Conservation (phyloP, 2,888 invertebrate genomes). For the Drosophila kanekoi region DNA sequence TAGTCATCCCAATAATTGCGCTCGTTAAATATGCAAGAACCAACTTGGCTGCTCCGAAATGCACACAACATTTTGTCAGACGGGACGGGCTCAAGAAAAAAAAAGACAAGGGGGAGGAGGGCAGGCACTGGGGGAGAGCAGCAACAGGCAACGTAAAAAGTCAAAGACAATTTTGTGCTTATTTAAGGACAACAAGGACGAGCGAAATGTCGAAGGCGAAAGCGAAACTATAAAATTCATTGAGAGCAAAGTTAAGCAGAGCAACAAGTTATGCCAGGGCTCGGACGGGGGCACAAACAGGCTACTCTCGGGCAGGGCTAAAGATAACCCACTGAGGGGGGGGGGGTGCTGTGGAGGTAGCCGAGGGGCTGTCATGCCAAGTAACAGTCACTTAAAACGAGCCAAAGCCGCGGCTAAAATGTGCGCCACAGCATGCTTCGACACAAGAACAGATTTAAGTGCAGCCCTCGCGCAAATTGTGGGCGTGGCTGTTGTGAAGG, state of each 20-base stretch:
- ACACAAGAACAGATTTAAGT: slow-evolving; percentile 76
- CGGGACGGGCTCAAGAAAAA: neutral
- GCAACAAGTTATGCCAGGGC: slow-evolving; percentile 67
- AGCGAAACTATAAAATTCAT: slow-evolving; percentile 76
- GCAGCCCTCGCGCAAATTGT: slow-evolving; percentile 37
- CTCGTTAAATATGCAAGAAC: slow-evolving; percentile 68
- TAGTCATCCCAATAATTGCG: slow-evolving; percentile 68
- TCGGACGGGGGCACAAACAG: neutral
- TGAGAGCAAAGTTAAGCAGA: slow-evolving; percentile 75
- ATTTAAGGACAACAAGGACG: slow-evolving; percentile 24
- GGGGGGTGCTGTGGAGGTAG: neutral
- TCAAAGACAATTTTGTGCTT: slow-evolving; percentile 31
- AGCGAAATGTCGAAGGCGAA: slow-evolving; percentile 47
- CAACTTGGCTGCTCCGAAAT: slow-evolving; percentile 54
- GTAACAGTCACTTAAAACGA: slow-evolving; percentile 73
- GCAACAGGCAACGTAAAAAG: slow-evolving; percentile 17
- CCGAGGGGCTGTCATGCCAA: slow-evolving; percentile 54
- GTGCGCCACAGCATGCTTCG: slow-evolving; percentile 59
- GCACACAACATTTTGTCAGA: slow-evolving; percentile 49
- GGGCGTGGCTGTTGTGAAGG: slow-evolving; percentile 41
- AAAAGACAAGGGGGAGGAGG: neutral
- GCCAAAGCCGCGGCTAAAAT: slow-evolving; percentile 59
- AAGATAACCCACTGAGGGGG: neutral
- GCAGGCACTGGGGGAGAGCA: neutral
- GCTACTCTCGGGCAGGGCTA: neutral